Evolutionary conservation across 2,888 invertebrate species (phyloP), one percentile per base, ranked within the genome.

Genomic region (Aphodius sticticus): DNA sequence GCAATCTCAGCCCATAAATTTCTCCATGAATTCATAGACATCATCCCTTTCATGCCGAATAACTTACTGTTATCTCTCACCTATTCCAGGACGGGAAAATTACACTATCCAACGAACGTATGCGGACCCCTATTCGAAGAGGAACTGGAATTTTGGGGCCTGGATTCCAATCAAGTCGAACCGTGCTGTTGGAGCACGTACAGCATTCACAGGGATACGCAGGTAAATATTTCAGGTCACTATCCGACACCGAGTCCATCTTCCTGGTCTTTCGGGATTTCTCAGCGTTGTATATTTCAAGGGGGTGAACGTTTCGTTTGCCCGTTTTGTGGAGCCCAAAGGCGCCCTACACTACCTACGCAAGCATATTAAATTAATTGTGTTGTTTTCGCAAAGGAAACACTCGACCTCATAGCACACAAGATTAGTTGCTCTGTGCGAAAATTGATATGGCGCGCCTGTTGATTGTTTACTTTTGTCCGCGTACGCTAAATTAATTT

Each of bases 121-220:
- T 98, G 98, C 89, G 98, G 98, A 0, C 98, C 98, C 15, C 91
- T 98, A 76, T 98, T 98, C 88, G 98, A 98, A 87, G 98, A 98
- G 89, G 98, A 98, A 90, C 90, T 98, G 88, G 98, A 98, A 90
- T 98, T 97, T 91, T 98, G 97, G 97, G 97, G 97, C 81, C 92
- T 98, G 88, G 98, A 98, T 91, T 96, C 97, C 83, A 98, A 98
- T 92, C 98, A 98, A 91, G 98, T 99, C 87, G 98, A 98, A 89
- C 98, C 98, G 5, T 99, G 98, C 90, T 98, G 98, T 90, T 99
- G 98, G 98, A 98, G 98, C 91, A 99, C 98, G 35, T 99, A 98
- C 90, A 95, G 95, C 89, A 93, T 95, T 89, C 95, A 96, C 89
- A 93, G 95, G 87, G 95, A 95, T 86, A 95, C 96, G 83, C 93